Base-by-base conservation (phyloP, 1,140 invertebrate genomes). In the Papilio helenus region DNA sequence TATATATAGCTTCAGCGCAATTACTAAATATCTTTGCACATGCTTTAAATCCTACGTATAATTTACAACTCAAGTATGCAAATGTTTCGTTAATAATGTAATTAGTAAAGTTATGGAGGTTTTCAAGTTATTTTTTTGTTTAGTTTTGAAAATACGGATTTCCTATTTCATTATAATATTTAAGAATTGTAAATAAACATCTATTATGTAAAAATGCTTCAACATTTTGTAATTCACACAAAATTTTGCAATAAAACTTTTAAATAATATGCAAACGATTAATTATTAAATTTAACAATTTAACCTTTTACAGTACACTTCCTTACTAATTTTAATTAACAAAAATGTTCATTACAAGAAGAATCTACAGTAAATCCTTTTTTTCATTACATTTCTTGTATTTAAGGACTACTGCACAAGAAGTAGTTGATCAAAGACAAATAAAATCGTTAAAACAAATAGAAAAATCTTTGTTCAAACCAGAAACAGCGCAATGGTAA, bases 1-100 rank as follows among this genome's bases (percentile, higher is more conserved):
- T 77, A 77, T 77, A 65, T 77, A 77, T 77, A 77, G 58, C 9
- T 42, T 18, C 39, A 77, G 76, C 55, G 51, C 55, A 77, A 61
- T 65, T 46, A 49, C 55, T 65, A 61, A 77, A 77, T 39, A 61
- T 77, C 23, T 77, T 26, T 65, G 18, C 20, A 77, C 58, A 14
- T n/a, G 12, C 26, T 34, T 42, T 65, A 65, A 61, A 58, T 49
- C 14, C 42, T 26, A 61, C 58, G 58, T 65, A 34, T 61, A 44
- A 34, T 46, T 49, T 29, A 26, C 46, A 26, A 46, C 3, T 2
- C 71, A 42, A 72, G 71, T 42, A 44, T 14, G 58, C 23, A 65
- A 65, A 65, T 65, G 26, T 2, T 29, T 3, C 14, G 61, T 34
- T 3, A 14, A 34, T 68, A 68, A 68, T 68, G 14, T 68, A 29